Base-by-base conservation (phyloP, 2,888 invertebrate genomes). In the Erpobdella octoculata region DNA sequence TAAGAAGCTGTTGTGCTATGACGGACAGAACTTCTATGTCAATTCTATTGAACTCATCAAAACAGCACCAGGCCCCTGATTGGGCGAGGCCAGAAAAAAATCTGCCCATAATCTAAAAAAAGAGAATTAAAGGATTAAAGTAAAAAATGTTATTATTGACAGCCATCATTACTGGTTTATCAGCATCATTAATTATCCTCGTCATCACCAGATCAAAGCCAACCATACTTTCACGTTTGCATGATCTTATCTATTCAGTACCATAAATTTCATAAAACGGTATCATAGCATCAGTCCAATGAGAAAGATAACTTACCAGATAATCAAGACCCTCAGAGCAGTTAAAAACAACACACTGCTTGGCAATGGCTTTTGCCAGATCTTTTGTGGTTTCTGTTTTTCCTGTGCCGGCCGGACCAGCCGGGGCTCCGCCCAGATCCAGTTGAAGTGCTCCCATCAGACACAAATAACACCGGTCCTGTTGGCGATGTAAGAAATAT, bases 321-420 rank as follows among this genome's bases (percentile, higher is more conserved):
- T 85, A 87, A 78, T 87, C 86, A 18, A 87, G 80, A 71, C 90
- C 91, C 84, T 92, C 92, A 0, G 92, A 92, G 79, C 92, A 93
- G 83, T 93, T 93, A 81, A 93, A 93, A 0, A 93, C 92, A 0
- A 93, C 91, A 80, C 92, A 93, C 81, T 91, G 91, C 76, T 91
- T 90, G 4, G 92, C 92, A 38, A 92, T 82, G 0, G 91, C 88
- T 82, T 93, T 93, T 9, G 91, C 91, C 77, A 93, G 84, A 84
- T 92, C 92, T 81, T 92, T 93, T 0, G 91, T 92, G 0, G 92
- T 92, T 83, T 93, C 92, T 0, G 92, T 93, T 84, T 93, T 93
- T 35, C 92, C 92, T 0, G 92, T 92, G 9, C 84, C 92, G 0
- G 90, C 89, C 0, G 92, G 92, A 0, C 92, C 93, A 0, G 92